Conservation (phyloP, 2,888 invertebrate genomes). For the Maniola hyperantus region DNA sequence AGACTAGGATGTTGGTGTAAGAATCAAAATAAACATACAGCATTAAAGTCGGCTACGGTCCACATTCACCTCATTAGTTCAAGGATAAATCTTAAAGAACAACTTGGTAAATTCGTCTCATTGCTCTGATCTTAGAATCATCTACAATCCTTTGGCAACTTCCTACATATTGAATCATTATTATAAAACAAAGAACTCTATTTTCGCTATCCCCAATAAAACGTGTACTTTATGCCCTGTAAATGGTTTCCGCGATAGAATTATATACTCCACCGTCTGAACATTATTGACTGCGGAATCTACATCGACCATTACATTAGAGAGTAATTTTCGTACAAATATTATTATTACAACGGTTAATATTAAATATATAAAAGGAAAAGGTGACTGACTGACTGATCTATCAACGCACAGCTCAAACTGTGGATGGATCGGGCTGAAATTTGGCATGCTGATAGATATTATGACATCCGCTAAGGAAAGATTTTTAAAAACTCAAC, state of each 20-base stretch:
- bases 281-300: conserved; percentile 24
- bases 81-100: too few species aligned
- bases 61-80: too few species aligned
- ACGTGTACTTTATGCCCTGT: conserved; percentile 24
- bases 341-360: conserved; percentile 18
- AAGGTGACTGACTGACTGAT: too few species aligned
- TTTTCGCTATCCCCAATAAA: conserved; percentile 33
- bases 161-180: conserved; percentile 21
- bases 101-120: too few species aligned
- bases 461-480: too few species aligned
- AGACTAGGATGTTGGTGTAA: too few species aligned
- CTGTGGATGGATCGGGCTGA: too few species aligned
- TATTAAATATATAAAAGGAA: too few species aligned
- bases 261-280: conserved; percentile 25
- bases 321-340: conserved; percentile 24
- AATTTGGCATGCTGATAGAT: neutral
- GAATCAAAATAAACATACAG: too few species aligned
- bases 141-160: conserved; percentile 24
- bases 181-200: conserved; percentile 38
- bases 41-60: too few species aligned
- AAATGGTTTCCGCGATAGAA: conserved; percentile 24
- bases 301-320: conserved; percentile 20
- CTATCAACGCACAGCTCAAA: too few species aligned
- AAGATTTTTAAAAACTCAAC: too few species aligned
- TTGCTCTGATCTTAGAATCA: conserved; percentile 8